These are phyloP conservation scores for Lycopodina hypogea DNA, from an alignment of 37 sponge, comb jelly and placozoan species.

Conservation along the genomic window DNA sequence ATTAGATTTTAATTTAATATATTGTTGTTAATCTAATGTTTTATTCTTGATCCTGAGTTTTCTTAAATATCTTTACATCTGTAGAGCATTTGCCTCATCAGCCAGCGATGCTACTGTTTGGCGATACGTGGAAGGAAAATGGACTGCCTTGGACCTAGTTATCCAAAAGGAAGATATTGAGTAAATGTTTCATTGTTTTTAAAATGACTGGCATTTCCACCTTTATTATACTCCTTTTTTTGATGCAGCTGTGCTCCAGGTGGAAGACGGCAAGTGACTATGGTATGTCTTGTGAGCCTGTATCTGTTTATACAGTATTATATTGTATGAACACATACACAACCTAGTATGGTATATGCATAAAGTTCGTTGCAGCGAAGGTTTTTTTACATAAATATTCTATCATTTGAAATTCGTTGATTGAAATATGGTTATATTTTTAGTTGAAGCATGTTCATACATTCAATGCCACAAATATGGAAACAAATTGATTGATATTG, in stretches of 20 bases:
- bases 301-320: too few relatives aligned
- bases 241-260: background rate
- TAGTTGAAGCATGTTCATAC: too few relatives aligned
- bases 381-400: too few relatives aligned
- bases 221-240: background rate
- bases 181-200: slow-evolving; percentile 1
- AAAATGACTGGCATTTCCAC: background rate
- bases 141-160: slow-evolving; percentile 35
- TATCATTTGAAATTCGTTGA: too few relatives aligned
- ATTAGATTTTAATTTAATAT: background rate
- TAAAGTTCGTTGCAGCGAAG: too few relatives aligned
- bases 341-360: too few relatives aligned
- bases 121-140: slow-evolving; percentile 35
- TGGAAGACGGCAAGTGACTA: slow-evolving; percentile 51
- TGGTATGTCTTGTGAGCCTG: slow-evolving; percentile 27
- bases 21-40: background rate
- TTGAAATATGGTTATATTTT: too few relatives aligned
- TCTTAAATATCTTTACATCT: too few relatives aligned
- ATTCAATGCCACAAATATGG: too few relatives aligned
- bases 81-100: slow-evolving; percentile 72
- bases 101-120: slow-evolving; percentile 77
- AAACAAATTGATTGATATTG: too few relatives aligned
- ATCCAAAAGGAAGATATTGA: slow-evolving; percentile 7
- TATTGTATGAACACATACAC: too few relatives aligned
- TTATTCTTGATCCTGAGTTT: too few relatives aligned